Conservation (phyloP, 2,888 invertebrate species). For the Anaspis maculata region DNA sequence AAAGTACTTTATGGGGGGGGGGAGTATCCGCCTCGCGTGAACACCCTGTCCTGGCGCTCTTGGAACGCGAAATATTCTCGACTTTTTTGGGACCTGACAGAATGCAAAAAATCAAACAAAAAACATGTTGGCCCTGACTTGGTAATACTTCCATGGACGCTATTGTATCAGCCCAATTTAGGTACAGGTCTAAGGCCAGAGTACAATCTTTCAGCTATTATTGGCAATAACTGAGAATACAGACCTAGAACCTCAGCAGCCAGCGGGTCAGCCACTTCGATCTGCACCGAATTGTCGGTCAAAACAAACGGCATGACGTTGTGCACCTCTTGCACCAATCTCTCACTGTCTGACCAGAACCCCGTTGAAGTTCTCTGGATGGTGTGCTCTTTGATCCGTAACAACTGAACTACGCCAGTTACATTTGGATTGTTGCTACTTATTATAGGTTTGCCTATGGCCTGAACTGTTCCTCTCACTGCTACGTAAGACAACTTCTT, state of each 20-base stretch:
- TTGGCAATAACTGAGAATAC: too few relatives aligned
- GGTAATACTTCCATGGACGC: too few relatives aligned
- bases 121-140: too few relatives aligned
- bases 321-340: conserved; percentile 68
- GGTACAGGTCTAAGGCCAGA: too few relatives aligned
- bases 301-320: conserved; percentile 76
- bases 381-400: conserved; percentile 75
- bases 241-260: conserved; percentile 62
- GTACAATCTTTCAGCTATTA: too few relatives aligned
- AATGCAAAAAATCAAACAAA: too few relatives aligned
- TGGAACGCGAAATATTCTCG: too few relatives aligned
- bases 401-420: conserved; percentile 70
- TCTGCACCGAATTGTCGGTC: conserved; percentile 50
- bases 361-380: conserved; percentile 76
- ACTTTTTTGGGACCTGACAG: too few relatives aligned
- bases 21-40: too few relatives aligned
- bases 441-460: conserved; percentile 65
- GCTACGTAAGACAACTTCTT: conserved; percentile 66
- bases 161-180: too few relatives aligned
- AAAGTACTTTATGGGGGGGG: too few relatives aligned
- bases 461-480: conserved; percentile 65
- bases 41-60: too few relatives aligned
- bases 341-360: conserved; percentile 77
- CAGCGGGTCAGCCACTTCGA: conserved; percentile 69
- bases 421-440: conserved; percentile 66